Evolutionary conservation across 2,113 vertebrate genomes (phyloP).

Genomic region (Erpornis zantholeuca): DNA sequence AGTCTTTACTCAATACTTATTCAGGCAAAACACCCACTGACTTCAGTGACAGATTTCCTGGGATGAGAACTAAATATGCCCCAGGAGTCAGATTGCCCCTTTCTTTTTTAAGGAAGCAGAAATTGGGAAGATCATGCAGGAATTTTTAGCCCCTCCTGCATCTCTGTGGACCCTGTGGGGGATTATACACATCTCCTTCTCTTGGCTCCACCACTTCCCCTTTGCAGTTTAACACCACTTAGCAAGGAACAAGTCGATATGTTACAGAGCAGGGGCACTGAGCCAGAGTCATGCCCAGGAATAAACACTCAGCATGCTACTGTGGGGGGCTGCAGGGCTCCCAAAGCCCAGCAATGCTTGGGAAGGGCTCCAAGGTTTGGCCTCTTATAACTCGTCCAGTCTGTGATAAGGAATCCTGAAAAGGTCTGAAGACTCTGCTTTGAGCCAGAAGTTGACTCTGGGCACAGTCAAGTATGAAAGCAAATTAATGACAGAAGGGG

Average conservation of each 20-base stretch:
- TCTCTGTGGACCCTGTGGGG: background rate
- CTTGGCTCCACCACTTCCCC: rapidly evolving
- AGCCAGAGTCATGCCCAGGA: background rate
- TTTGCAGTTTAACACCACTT: background rate
- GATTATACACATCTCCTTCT: rapidly evolving
- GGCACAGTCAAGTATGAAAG: background rate
- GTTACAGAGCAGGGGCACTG: background rate
- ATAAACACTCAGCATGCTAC: background rate
- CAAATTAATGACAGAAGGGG: background rate
- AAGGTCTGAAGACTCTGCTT: background rate
- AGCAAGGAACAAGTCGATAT: rapidly evolving
- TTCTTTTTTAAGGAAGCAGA: background rate
- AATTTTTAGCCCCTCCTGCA: background rate
- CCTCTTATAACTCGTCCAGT: background rate
- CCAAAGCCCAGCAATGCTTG: background rate
- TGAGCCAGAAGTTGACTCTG: background rate
- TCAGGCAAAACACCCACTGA: slow-evolving; percentile 17
- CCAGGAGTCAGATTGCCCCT: slow-evolving; percentile 1
- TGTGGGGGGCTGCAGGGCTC: background rate
- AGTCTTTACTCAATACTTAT: slow-evolving; percentile 39
- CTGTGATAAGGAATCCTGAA: background rate
- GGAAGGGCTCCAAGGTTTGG: background rate
- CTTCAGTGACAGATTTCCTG: slow-evolving; percentile 25
- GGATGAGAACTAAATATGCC: slow-evolving; percentile 1
- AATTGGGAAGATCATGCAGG: background rate